Conservation (phyloP, 2,797 vertebrate species). For the Fratercula arctica region DNA sequence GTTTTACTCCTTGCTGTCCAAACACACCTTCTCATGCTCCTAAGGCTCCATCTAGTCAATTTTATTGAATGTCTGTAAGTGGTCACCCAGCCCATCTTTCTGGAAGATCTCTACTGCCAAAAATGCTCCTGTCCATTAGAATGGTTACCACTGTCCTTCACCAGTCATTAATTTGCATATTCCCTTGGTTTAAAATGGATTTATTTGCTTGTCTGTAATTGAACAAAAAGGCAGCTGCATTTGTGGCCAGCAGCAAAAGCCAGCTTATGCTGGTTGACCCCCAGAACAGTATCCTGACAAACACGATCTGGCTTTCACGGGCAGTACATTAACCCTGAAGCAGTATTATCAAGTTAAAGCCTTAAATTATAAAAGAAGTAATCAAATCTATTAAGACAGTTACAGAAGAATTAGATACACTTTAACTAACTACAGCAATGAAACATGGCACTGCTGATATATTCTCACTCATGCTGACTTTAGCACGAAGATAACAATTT, state of each 20-base stretch:
- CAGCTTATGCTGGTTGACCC: background rate
- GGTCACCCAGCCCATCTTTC: background rate
- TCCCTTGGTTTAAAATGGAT: background rate
- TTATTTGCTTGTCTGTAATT: background rate
- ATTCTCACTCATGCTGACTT: background rate
- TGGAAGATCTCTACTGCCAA: background rate
- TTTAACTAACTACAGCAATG: background rate
- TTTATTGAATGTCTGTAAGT: background rate
- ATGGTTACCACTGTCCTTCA: background rate
- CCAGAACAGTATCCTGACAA: background rate
- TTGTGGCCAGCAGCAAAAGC: background rate
- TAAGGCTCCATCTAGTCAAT: background rate
- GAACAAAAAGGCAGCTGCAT: background rate
- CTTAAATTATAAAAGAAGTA: background rate
- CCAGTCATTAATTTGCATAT: background rate
- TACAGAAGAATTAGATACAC: background rate
- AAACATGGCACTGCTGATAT: fast-evolving
- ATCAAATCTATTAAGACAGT: background rate
- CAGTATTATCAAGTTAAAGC: background rate
- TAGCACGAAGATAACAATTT: background rate
- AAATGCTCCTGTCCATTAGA: background rate
- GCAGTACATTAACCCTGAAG: background rate
- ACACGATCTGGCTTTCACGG: background rate
- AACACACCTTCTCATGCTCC: background rate
- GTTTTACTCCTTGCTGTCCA: background rate